Evolutionary conservation across 2,888 invertebrate genomes (phyloP), one percentile per base, ranked within the genome.

Genomic region (Torymus aiolomorphi): DNA sequence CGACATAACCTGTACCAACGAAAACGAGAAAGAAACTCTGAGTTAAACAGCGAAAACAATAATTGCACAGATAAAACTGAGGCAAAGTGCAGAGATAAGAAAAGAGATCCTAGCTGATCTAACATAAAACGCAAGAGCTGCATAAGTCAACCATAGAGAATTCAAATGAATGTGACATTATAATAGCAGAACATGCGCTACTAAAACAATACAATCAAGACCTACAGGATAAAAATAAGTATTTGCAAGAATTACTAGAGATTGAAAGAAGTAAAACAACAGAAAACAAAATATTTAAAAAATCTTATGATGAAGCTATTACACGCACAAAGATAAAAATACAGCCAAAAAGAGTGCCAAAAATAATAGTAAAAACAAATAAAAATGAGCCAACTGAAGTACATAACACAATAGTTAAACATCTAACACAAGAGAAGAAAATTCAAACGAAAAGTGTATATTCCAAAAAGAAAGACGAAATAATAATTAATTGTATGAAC

Each of bases 1-100:
- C 14, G 56, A 56, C 52, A 24, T 73, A 63, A 73, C 73, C 73
- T 73, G 20, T 20, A 73, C 20, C 1, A 42, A n/a, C 18, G 8
- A 54, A 2, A 13, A 18, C n/a, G 24, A 12, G 31, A 16, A 20
- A n/a, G n/a, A n/a, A n/a, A n/a, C n/a, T n/a, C 52, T 73, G 4
- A 42, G 13, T 20, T 5, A 52, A 2, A 8, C 13, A 14, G 52
- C 14, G 2, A 61, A 16, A 62, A 20, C 18, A 13, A 49, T 72
- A 3, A 72, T 72, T 20, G 72, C 72, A 1, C 62, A 62, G 49
- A 24, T 61, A 18, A 72, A 72, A 51, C 11, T n/a, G 18, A 18
- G 2, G 12, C n/a, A 51, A 49, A 61, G 16, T 18, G 62, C 49
- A 18, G 61, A 62, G 16, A 13, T 52, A 3, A 62, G 12, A 59